phyloP scores from a whole-genome alignment of 2,113 vertebrate species.

The Ceratotherium simum region DNA sequence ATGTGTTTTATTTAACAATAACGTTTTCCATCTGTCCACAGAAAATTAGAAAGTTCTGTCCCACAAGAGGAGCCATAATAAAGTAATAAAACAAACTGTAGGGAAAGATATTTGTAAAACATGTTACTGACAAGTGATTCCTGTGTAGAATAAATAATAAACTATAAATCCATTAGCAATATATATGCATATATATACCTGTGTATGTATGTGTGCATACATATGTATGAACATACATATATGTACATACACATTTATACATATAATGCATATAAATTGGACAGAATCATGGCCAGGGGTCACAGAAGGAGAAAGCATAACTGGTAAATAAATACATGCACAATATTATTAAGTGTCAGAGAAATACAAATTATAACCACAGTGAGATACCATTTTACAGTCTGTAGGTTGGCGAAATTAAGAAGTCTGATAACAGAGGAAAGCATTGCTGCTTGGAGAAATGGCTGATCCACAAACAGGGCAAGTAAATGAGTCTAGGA shows the following conservation, averaged over 20 bases:
- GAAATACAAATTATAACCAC: not conserved
- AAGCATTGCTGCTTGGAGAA: not conserved
- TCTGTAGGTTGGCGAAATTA: not conserved
- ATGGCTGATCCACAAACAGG: not conserved
- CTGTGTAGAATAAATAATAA: not conserved
- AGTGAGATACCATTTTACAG: not conserved
- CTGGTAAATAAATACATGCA: not conserved
- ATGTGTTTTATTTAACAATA: not conserved
- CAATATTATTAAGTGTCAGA: not conserved
- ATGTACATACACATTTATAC: too few species aligned
- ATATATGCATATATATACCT: fast-evolving
- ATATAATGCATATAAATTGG: not conserved
- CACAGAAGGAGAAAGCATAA: not conserved
- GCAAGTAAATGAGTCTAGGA: not conserved
- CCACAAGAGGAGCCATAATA: not conserved
- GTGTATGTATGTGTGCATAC: fast-evolving
- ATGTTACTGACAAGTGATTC: too few species aligned
- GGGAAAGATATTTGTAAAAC: not conserved
- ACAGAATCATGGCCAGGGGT: too few species aligned
- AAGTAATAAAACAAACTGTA: not conserved
- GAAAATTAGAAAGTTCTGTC: not conserved
- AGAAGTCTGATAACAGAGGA: not conserved
- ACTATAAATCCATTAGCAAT: not conserved
- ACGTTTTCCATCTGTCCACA: not conserved
- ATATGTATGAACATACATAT: not conserved